Conservation (phyloP, 2,113 vertebrate genomes). For the Catharus bicknelli region DNA sequence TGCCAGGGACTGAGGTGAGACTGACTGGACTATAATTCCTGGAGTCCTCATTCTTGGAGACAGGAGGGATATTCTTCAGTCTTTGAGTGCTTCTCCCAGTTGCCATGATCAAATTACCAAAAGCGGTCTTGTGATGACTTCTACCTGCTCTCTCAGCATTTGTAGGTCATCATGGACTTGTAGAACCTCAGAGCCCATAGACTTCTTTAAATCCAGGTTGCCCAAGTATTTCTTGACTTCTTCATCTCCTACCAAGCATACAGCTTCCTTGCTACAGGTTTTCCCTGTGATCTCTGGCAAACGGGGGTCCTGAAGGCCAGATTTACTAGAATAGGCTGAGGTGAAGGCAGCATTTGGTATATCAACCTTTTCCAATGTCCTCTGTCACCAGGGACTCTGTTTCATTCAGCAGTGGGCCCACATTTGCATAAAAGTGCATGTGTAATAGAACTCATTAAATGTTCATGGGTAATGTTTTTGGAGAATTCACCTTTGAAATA, state of each 20-base stretch:
- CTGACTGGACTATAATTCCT: not conserved
- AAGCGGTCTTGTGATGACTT: fast-evolving
- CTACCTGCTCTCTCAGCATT: not conserved
- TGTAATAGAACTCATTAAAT: not conserved
- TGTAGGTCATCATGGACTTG: fast-evolving
- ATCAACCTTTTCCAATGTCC: not conserved
- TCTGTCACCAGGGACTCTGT: fast-evolving
- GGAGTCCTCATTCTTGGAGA: not conserved
- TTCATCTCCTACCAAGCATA: not conserved
- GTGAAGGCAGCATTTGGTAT: not conserved
- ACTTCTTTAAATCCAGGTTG: not conserved
- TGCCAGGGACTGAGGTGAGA: not conserved
- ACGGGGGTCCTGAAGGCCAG: not conserved
- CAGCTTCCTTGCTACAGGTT: not conserved
- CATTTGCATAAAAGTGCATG: not conserved
- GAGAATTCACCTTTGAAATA: not conserved
- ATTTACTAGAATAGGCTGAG: not conserved
- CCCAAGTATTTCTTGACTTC: not conserved
- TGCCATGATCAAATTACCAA: not conserved
- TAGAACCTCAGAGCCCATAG: not conserved
- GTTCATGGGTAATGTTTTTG: not conserved
- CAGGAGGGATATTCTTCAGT: not conserved
- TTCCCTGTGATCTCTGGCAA: not conserved
- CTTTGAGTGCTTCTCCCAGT: not conserved
- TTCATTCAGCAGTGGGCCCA: not conserved